phyloP scores from a whole-genome alignment of 2,888 invertebrate species.

The Liopterus haemorrhoidalis region DNA sequence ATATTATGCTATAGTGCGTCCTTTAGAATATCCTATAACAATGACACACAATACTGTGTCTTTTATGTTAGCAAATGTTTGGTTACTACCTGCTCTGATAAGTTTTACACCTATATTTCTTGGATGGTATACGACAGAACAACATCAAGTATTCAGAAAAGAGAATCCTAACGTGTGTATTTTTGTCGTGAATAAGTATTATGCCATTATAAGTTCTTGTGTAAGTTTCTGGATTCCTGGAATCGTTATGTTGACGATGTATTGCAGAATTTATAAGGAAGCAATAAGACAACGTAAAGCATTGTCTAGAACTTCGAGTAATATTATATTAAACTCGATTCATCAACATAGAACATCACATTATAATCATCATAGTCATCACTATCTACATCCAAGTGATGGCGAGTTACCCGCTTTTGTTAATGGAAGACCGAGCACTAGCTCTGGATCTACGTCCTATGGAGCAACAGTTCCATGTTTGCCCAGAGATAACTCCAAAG shows the following conservation, averaged over 20 bases:
- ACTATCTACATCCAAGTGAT: slow-evolving; percentile 56
- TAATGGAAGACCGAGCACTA: slow-evolving; percentile 56
- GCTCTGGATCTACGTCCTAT: slow-evolving; percentile 50
- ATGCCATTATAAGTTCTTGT: slow-evolving; percentile 82
- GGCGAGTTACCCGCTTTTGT: slow-evolving; percentile 50
- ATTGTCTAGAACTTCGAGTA: slow-evolving; percentile 76
- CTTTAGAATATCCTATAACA: slow-evolving; percentile 83
- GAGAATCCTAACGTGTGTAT: slow-evolving; percentile 69
- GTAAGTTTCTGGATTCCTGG: slow-evolving; percentile 93
- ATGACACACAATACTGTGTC: slow-evolving; percentile 78
- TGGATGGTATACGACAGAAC: slow-evolving; percentile 69
- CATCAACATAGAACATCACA: slow-evolving; percentile 70
- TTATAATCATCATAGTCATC: slow-evolving; percentile 42
- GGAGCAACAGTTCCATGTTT: slow-evolving; percentile 48
- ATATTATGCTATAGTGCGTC: slow-evolving; percentile 86
- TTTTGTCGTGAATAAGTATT: slow-evolving; percentile 80
- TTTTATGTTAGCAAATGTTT: slow-evolving; percentile 82
- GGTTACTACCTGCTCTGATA: slow-evolving; percentile 86
- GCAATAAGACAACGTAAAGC: slow-evolving; percentile 78
- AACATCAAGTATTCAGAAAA: slow-evolving; percentile 52
- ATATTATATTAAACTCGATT: slow-evolving; percentile 77
- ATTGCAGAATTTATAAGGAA: slow-evolving; percentile 77
- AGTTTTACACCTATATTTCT: slow-evolving; percentile 93
- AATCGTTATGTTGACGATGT: slow-evolving; percentile 87
- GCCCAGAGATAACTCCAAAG: slow-evolving; percentile 52